Percentiles rank a stretch among this genome's conserved stretches.
Evolutionary conservation across 2,113 vertebrate species (phyloP).

Genomic region (Syngnathus scovelli): DNA sequence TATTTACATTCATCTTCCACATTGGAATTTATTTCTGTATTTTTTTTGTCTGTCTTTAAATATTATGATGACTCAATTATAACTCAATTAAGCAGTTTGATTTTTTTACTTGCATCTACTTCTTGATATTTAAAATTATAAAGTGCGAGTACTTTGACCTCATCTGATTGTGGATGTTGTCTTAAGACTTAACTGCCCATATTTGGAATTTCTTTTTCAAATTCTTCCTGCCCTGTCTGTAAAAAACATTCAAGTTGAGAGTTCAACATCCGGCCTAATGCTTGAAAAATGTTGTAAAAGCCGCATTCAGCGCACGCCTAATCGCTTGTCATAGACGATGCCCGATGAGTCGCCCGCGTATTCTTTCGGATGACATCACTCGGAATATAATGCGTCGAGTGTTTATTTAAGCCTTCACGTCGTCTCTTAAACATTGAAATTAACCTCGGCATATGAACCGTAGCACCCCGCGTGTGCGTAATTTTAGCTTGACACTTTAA

Average conservation of each 20-base stretch:
- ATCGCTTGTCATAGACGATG: conserved; percentile 45
- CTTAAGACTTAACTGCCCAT: not conserved
- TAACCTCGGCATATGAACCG: conserved; percentile 49
- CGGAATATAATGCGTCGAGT: conserved; percentile 37
- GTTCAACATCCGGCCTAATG: conserved; percentile 19
- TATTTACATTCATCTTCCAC: not conserved
- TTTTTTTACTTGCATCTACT: not conserved
- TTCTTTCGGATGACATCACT: conserved; percentile 54
- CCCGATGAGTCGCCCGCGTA: conserved; percentile 44
- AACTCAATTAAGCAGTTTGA: too few species aligned
- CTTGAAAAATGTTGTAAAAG: conserved; percentile 39
- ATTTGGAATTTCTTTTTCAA: not conserved
- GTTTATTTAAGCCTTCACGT: conserved; percentile 45
- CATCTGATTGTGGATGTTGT: not conserved
- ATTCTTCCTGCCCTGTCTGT: conserved; percentile 7
- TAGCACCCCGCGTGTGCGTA: conserved; percentile 47
- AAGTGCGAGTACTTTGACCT: not conserved
- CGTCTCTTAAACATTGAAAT: conserved; percentile 54
- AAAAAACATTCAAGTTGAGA: conserved; percentile 30
- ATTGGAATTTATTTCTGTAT: not conserved
- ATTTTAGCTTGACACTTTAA: conserved; percentile 65
- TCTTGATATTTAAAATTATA: not conserved
- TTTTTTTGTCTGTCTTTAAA: not conserved
- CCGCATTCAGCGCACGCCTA: conserved; percentile 38
- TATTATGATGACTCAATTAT: too few species aligned